Base-by-base conservation (phyloP, 2,113 vertebrate genomes). In the Garra rufa region DNA sequence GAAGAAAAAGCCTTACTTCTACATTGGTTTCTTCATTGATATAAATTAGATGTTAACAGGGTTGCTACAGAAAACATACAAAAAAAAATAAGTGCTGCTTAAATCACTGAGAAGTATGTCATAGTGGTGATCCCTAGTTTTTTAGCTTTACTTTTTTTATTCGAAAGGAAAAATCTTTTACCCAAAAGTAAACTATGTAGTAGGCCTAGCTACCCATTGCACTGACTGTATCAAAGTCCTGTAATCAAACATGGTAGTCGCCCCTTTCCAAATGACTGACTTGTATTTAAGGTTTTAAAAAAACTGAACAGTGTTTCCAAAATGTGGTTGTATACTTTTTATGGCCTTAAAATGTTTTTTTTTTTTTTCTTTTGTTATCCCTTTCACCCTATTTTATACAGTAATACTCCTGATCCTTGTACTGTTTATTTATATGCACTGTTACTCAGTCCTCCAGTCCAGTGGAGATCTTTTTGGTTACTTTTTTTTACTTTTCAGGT, bases 401-500 rank as follows among this genome's bases (percentile, higher is more conserved):
- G 95, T 96, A 94, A 94, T 94, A 93, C 83, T 87, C 57, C 96
- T 95, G 95, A 96, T 96, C 94, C 95, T 94, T 88, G 95, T 95
- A 95, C 93, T 91, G 96, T 89, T 96, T 96, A 96, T 97, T 96
- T 97, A 96, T 96, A 96, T 95, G 95, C 93, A 93, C 95, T 96
- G 95, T 95, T 65, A 96, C 94, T 93, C 95, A 94, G 94, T 91
- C 93, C 92, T 92, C 82, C 80, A 92, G 92, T 92, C 85, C 87
- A 95, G 94, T 94, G 93, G 92, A 93, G 94, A 94, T 93, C 94
- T 95, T 95, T 95, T 96, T 94, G 95, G 95, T 96, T 95, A 95
- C 95, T 95, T 93, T 95, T 94, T 95, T 96, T 97, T 96, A 96
- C 95, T 95, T 97, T 95, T 94, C 94, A 96, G 94, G 94, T 97